Conservation (phyloP, 2,113 vertebrate species). For the Perognathus longimembris region DNA sequence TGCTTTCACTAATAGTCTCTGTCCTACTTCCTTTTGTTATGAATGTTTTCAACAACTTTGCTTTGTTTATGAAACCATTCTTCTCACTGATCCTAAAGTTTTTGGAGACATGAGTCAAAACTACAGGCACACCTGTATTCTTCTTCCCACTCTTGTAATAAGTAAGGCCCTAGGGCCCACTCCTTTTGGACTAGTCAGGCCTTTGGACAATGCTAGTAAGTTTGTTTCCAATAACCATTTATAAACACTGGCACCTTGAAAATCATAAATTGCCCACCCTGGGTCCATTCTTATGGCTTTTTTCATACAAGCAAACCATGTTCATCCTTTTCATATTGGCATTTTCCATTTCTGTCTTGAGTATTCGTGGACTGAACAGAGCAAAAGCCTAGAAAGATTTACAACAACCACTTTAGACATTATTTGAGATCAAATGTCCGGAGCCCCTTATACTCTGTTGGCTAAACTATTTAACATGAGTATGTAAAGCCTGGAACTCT, state of each 20-base stretch:
- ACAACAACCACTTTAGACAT: background rate
- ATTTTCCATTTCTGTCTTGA: background rate
- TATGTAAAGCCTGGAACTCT: background rate
- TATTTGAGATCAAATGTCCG: background rate
- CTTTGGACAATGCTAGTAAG: background rate
- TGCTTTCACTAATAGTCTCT: conserved; percentile 6
- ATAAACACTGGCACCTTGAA: background rate
- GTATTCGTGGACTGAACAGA: background rate
- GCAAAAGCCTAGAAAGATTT: background rate
- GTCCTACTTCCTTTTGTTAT: conserved; percentile 40
- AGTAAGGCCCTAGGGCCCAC: background rate
- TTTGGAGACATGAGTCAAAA: conserved; percentile 31
- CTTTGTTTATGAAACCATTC: background rate
- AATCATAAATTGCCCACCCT: conserved; percentile 52
- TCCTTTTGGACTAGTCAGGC: background rate
- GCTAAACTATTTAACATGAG: background rate
- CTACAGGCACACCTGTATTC: background rate
- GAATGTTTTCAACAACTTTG: conserved; percentile 46
- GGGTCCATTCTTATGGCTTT: background rate
- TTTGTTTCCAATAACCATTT: conserved; percentile 41
- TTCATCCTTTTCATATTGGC: background rate
- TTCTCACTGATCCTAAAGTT: background rate
- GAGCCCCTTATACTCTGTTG: background rate
- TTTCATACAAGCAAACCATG: background rate
- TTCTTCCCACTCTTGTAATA: background rate